These are phyloP conservation scores for Paradoxurus hermaphroditus DNA, from an alignment of 2,113 vertebrate genomes.

Conservation along the genomic window DNA sequence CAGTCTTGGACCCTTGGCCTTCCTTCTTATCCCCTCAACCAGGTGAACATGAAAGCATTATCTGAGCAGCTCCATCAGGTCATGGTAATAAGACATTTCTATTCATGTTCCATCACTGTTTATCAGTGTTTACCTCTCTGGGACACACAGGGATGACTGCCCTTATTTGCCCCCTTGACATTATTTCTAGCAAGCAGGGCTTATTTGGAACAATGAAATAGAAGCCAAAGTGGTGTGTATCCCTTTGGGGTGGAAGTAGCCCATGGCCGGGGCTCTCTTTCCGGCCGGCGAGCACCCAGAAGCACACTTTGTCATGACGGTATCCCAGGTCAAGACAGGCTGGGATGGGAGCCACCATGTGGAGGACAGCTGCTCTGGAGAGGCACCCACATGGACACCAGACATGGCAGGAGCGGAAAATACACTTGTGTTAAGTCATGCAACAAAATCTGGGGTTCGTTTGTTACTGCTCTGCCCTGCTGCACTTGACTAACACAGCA, in stretches of 20 bases:
- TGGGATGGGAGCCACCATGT: neutral
- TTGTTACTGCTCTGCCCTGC: neutral
- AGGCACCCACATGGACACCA: neutral
- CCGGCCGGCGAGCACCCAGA: neutral
- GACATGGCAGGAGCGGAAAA: fast-evolving
- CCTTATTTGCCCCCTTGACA: neutral
- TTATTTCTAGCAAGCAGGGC: neutral
- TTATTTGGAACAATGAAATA: neutral
- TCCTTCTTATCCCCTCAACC: neutral
- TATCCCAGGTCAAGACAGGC: neutral
- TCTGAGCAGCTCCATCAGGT: no score
- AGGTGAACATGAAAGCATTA: neutral
- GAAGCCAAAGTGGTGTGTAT: neutral
- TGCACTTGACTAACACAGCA: neutral
- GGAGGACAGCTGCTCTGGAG: neutral
- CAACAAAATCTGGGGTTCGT: neutral
- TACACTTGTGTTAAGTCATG: no score
- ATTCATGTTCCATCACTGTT: no score
- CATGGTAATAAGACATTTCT: neutral
- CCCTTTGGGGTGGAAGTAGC: neutral
- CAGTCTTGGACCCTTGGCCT: neutral
- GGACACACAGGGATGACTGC: neutral
- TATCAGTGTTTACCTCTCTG: neutral
- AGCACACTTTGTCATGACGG: neutral
- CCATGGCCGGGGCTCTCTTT: no score